Conservation (phyloP, 2,797 vertebrate species). For the Moxostoma hubbsi region DNA sequence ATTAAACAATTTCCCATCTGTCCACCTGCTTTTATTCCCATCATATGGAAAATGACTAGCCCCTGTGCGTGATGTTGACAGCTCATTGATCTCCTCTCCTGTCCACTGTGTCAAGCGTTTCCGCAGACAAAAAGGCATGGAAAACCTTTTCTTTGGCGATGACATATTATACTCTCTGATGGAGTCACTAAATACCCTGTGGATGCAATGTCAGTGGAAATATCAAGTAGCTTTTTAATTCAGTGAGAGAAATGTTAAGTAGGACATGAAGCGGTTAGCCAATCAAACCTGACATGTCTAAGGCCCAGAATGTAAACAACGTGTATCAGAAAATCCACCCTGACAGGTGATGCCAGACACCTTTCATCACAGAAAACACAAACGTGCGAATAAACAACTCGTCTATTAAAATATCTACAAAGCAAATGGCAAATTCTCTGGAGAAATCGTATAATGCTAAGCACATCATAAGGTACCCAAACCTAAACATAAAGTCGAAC, state of each 20-base stretch:
- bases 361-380: conserved; percentile 11
- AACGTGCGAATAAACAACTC: conserved; percentile 4
- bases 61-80: conserved; percentile 31
- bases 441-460: too few relatives aligned
- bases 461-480: too few relatives aligned
- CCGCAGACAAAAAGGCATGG: conserved; percentile 41
- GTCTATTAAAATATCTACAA: too few relatives aligned
- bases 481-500: too few relatives aligned
- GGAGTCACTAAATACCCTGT: conserved; percentile 54
- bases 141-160: conserved; percentile 51
- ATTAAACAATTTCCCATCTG: background rate
- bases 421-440: background rate
- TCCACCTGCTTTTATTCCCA: conserved; percentile 20
- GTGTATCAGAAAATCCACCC: conserved; percentile 19
- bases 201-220: conserved; percentile 57
- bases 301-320: conserved; percentile 48
- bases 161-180: conserved; percentile 55
- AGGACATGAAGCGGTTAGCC: conserved; percentile 43
- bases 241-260: conserved; percentile 69
- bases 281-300: conserved; percentile 59
- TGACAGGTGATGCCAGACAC: conserved; percentile 26
- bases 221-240: conserved; percentile 69
- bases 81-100: conserved; percentile 43
- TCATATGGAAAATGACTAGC: conserved; percentile 31
- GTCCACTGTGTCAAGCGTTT: conserved; percentile 13